Conservation (phyloP, 2,888 invertebrate species). For the Eupeodes luniger region DNA sequence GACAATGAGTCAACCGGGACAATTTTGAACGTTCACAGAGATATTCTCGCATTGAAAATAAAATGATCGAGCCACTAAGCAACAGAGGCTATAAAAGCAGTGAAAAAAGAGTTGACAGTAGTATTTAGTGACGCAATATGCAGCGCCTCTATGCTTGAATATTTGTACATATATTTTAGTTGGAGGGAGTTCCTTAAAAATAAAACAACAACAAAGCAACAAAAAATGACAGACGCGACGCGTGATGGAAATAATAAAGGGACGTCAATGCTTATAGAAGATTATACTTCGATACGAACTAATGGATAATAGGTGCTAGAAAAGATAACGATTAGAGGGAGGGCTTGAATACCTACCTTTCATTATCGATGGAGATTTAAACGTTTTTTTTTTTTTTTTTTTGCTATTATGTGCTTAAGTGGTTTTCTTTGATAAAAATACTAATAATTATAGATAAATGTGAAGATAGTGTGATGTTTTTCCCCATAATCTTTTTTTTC, state of each 20-base stretch:
- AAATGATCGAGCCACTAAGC: constrained; percentile 23
- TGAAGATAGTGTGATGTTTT: not conserved
- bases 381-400: constrained; percentile 1
- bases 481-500: not conserved
- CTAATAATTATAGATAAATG: not conserved
- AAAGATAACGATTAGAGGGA: not conserved
- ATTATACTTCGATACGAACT: constrained; percentile 4
- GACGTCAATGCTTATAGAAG: constrained; percentile 12
- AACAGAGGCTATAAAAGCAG: not conserved
- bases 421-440: not conserved
- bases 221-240: constrained; percentile 11
- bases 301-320: constrained; percentile 5
- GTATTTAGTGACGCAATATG: constrained; percentile 29
- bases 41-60: not conserved
- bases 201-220: not conserved
- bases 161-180: not conserved
- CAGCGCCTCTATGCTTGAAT: not conserved
- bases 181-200: constrained; percentile 20
- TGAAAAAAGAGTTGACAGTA: not conserved
- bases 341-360: constrained; percentile 1
- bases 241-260: constrained; percentile 24
- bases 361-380: constrained; percentile 15
- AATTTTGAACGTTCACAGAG: not conserved
- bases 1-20: constrained; percentile 15
- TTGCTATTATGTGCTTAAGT: not conserved